Evolutionary conservation across 2,888 invertebrate species (phyloP), one percentile per base, ranked within the genome.

Genomic region (Sussaba pulchella): DNA sequence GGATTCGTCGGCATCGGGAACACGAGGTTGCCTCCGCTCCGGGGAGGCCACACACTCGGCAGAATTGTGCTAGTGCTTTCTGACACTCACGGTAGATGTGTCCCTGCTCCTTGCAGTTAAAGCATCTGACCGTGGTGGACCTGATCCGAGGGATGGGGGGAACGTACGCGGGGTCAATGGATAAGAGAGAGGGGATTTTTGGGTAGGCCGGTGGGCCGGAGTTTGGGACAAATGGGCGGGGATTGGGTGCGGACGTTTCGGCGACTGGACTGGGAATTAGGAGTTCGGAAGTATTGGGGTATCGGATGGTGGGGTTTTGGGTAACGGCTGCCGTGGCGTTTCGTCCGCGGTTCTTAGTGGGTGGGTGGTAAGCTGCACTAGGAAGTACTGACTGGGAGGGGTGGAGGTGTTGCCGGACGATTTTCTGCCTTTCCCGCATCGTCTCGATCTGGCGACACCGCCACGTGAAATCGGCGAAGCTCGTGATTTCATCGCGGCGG

Each of bases 51-150:
- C 63, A 63, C 12, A 43, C 8, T 8, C 63, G 21, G 9, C 63
- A 43, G n/a, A 63, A 63, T 0, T 12, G 6, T 0, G 21, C 24
- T 0, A 41, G 14, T 2, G 43, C n/a, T 1, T 14, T 41, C 1
- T 21, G n/a, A 12, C 43, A 63, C 8, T 63, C 43, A 1, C 63
- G 63, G 1, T 63, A 43, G 6, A 63, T 9, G 9, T 63, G 63
- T 0, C 63, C 63, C 0, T 12, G 63, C 8, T 24, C 5, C 0
- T 41, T 21, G 8, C 43, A 63, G n/a, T 63, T 63, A n/a, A 41
- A 63, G 8, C 63, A 43, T 8, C 31, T 1, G 0, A 61, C 39
- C 6, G 17, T 17, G 59, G 36, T 10, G 10, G 39, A 39, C 0
- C 1, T n/a, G 24, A 17, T n/a, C 10, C 52, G 21, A 24, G 10